phyloP scores from a whole-genome alignment of 2,888 invertebrate genomes.

The Epistrophe eligans region DNA sequence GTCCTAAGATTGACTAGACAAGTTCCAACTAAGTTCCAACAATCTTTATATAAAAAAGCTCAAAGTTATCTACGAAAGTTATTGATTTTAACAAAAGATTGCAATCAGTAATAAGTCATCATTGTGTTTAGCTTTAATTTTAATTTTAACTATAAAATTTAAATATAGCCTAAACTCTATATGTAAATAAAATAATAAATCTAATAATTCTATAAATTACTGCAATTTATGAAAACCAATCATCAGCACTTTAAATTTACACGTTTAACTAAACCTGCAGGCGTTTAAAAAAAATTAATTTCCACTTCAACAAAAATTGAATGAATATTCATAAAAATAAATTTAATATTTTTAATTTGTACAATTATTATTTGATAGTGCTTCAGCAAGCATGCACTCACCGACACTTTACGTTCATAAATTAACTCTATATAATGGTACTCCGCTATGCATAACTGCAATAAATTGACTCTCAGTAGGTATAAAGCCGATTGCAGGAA shows the following conservation, averaged over 20 bases:
- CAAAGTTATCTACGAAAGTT: too few relatives aligned
- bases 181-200: not conserved
- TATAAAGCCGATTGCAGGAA: conserved; percentile 38
- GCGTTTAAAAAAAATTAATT: not conserved
- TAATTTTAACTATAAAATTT: too few relatives aligned
- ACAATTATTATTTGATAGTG: conserved; percentile 72
- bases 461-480: conserved; percentile 62
- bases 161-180: too few relatives aligned
- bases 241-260: not conserved
- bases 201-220: not conserved
- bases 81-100: too few relatives aligned
- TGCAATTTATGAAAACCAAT: not conserved
- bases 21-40: too few relatives aligned
- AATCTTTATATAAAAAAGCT: too few relatives aligned
- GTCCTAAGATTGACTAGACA: too few relatives aligned
- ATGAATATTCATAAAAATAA: conserved; percentile 65
- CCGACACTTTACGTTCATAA: conserved; percentile 54
- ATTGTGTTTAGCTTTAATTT: too few relatives aligned
- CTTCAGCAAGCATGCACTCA: conserved; percentile 12
- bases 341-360: conserved; percentile 75
- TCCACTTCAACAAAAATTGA: conserved; percentile 41
- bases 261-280: not conserved
- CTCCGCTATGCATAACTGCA: conserved; percentile 10
- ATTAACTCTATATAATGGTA: conserved; percentile 35
- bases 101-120: too few relatives aligned